A percentile compares a stretch with the other conserved stretches of the same genome.
phyloP scores from a whole-genome alignment of 2,888 invertebrate species.

The Orchestes rusci region DNA sequence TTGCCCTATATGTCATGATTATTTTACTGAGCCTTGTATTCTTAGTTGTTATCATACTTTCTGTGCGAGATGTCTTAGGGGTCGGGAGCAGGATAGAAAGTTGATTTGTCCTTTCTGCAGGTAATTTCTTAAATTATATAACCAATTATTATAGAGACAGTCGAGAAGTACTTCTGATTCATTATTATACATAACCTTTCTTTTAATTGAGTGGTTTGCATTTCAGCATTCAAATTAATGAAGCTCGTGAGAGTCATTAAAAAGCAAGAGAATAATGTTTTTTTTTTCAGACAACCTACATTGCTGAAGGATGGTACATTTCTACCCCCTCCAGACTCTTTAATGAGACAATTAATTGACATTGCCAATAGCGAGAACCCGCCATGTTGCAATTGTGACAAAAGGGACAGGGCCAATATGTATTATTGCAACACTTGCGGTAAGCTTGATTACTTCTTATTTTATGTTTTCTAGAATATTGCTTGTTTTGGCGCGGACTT shows the following conservation, averaged over 20 bases:
- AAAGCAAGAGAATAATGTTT: no score
- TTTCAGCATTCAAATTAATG: no score
- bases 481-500: not conserved
- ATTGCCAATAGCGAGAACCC: conserved; percentile 64
- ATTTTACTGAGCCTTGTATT: conserved; percentile 61
- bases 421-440: conserved; percentile 74
- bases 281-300: conserved; percentile 49
- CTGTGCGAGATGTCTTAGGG: conserved; percentile 58
- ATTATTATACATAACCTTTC: no score
- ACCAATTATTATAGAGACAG: no score
- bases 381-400: conserved; percentile 72
- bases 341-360: conserved; percentile 64
- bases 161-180: no score
- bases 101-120: conserved; percentile 62
- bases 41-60: conserved; percentile 64
- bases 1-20: conserved; percentile 61
- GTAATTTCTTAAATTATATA: no score
- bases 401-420: conserved; percentile 61
- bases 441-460: conserved; percentile 34
- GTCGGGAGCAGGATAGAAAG: conserved; percentile 54
- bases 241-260: no score
- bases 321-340: conserved; percentile 56
- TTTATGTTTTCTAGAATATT: no score
- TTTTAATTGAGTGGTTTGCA: no score
- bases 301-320: conserved; percentile 54